Evolutionary conservation across 1,140 invertebrate genomes (phyloP).

Genomic region (Amyelois transitella): DNA sequence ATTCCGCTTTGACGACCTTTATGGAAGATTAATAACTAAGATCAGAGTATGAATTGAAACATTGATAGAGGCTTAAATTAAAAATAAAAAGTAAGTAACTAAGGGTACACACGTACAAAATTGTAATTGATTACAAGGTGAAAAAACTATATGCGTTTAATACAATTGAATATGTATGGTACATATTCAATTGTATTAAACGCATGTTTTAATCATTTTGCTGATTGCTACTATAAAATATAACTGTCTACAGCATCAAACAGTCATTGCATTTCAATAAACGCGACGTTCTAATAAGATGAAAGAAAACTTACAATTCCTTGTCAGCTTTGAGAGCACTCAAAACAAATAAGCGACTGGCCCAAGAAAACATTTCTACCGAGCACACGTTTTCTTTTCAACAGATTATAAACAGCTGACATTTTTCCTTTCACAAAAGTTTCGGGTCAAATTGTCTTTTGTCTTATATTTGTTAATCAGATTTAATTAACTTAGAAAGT

Average conservation of each 20-base stretch:
- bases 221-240: background rate
- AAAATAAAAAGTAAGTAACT: too few species aligned
- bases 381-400: background rate
- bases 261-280: constrained; percentile 2
- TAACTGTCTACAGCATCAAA: background rate
- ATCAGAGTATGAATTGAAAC: too few species aligned
- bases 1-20: too few species aligned
- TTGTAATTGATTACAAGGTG: too few species aligned
- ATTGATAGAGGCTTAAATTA: too few species aligned
- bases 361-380: background rate
- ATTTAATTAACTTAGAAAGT: background rate
- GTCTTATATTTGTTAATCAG: background rate
- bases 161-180: too few species aligned
- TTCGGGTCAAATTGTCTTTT: background rate
- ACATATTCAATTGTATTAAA: too few species aligned
- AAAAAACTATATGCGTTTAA: too few species aligned
- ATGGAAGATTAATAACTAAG: too few species aligned
- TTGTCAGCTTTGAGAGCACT: constrained; percentile 13
- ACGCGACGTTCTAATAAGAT: constrained; percentile 15
- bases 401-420: background rate
- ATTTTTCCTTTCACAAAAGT: background rate
- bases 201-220: too few species aligned
- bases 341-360: constrained; percentile 15
- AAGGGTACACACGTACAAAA: too few species aligned
- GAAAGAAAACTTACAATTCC: constrained; percentile 21